Evolutionary conservation across 2,113 vertebrate genomes (phyloP), one percentile per base, ranked within the genome.

Genomic region (Zeus faber): DNA sequence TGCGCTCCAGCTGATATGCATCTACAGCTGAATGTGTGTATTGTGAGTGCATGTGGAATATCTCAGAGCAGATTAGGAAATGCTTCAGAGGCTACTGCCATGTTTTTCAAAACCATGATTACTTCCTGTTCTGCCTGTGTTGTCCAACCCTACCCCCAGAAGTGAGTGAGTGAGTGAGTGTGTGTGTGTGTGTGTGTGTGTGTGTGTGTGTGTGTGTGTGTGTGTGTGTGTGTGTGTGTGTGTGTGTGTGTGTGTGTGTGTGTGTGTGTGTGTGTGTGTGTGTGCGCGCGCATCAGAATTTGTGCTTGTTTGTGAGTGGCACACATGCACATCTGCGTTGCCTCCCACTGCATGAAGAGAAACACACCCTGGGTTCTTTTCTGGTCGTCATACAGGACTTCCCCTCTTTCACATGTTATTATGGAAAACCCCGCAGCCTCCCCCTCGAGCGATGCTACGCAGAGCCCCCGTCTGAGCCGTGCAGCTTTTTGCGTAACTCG

Each of bases 61-160:
- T 83, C 81, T 81, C 81, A 64, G 52, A 77, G 82, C 79, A 83
- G 70, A 90, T 85, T 87, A 84, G 70, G 86, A 76, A 81, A n/a
- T 49, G 69, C 77, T 76, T 69, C 54, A 67, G 84, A 85, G 87
- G 79, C 81, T 75, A 66, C 16, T 65, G 78, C 80, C 67, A 62
- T 88, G 60, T 88, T 90, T 91, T 86, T 71, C 67, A 77, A 89
- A 89, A 81, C 82, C 76, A 67, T 85, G 85, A 89, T 92, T 88
- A 75, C 76, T 92, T 95, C 89, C 89, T 89, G 69, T 80, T 88
- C 88, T 81, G 70, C 69, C 63, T 81, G 70, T 68, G 62, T 80
- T 82, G 29, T 9, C 60, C 20, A 10, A 29, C 29, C 33, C 63
- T 37, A 49, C 31, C 1, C 23, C 2, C 43, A 58, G 60, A 67